Conservation (phyloP, 2,888 invertebrate genomes). For the Nowickia ferox region DNA sequence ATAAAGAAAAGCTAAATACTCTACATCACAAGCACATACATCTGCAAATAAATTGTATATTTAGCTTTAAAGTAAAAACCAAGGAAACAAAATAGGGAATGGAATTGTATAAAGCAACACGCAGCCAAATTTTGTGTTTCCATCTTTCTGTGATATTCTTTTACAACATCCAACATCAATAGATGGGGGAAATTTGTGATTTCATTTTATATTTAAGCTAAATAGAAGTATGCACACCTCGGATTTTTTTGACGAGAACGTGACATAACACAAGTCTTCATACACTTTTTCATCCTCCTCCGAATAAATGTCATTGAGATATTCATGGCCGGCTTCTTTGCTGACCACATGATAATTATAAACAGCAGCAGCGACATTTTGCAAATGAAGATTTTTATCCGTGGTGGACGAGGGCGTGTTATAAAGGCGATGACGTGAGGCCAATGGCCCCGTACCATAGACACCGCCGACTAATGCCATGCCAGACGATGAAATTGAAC, state of each 20-base stretch:
- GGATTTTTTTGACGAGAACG: conserved; percentile 88
- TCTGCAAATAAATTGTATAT: conserved; percentile 18
- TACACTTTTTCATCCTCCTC: conserved; percentile 91
- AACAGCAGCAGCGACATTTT: conserved; percentile 80
- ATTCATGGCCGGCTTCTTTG: conserved; percentile 79
- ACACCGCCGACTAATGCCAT: conserved; percentile 27
- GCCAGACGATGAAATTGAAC: conserved; percentile 71
- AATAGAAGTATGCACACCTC: conserved; percentile 85
- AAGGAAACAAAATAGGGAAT: not conserved
- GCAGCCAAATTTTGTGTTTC: conserved; percentile 32
- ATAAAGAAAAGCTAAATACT: conserved; percentile 11
- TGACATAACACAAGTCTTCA: conserved; percentile 94
- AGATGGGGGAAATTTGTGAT: conserved; percentile 17
- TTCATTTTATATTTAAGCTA: conserved; percentile 7
- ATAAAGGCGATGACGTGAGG: conserved; percentile 52
- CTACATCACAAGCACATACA: not conserved
- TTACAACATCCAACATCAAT: conserved; percentile 63
- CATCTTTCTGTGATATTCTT: conserved; percentile 14
- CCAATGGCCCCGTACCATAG: conserved; percentile 60
- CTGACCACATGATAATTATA: conserved; percentile 80
- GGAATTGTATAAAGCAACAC: conserved; percentile 36
- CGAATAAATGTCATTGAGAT: conserved; percentile 81
- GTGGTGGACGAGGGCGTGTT: conserved; percentile 34
- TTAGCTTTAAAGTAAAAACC: conserved; percentile 14
- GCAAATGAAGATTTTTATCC: conserved; percentile 77